phyloP scores from a whole-genome alignment of 2,113 vertebrate species.

The Sula dactylatra region DNA sequence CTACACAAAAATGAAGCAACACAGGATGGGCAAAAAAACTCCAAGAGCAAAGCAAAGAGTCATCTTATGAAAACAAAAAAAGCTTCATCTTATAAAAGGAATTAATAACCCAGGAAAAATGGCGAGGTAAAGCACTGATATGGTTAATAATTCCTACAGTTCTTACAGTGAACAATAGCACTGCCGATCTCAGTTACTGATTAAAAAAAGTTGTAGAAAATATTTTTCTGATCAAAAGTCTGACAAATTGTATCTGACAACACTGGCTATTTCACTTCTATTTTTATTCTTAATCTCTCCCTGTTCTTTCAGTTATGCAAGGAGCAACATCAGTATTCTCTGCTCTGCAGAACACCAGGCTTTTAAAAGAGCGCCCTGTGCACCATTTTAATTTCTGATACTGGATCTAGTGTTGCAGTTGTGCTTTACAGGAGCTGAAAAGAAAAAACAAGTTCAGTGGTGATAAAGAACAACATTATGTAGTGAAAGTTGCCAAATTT shows the following conservation, averaged over 20 bases:
- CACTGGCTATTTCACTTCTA: neutral
- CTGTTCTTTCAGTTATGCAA: neutral
- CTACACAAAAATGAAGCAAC: neutral
- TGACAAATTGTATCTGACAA: constrained; percentile 42
- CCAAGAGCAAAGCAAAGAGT: neutral
- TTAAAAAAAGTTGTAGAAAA: neutral
- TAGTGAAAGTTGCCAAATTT: neutral
- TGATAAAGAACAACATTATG: neutral
- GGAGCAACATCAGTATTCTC: neutral
- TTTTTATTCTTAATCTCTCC: constrained; percentile 19
- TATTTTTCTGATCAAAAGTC: constrained; percentile 44
- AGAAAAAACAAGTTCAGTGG: neutral
- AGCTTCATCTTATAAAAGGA: neutral
- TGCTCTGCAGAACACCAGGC: neutral
- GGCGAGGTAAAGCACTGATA: neutral
- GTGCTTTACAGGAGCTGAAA: neutral
- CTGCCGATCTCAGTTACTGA: neutral
- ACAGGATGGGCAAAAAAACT: neutral
- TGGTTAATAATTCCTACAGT: neutral
- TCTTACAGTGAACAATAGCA: neutral
- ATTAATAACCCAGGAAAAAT: neutral
- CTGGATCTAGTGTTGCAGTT: neutral
- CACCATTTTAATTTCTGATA: neutral
- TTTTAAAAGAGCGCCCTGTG: neutral
- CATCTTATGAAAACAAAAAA: neutral